phyloP scores from a whole-genome alignment of 2,113 vertebrate species.

The Pteropus alecto region DNA sequence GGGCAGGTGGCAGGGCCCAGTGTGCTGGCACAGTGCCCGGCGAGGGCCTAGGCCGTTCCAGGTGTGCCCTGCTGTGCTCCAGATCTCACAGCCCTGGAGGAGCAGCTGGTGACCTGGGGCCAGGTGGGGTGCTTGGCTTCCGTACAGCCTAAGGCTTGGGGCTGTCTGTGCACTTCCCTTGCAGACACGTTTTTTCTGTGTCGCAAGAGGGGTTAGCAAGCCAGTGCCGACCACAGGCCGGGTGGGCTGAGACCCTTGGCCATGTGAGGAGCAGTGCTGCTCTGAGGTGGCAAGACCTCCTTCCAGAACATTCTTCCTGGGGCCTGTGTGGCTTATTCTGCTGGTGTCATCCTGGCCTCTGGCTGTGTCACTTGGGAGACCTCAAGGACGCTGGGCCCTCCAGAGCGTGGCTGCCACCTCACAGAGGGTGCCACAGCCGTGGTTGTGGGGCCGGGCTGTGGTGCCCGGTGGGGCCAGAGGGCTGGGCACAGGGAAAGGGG shows the following conservation, averaged over 20 bases:
- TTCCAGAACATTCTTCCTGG: neutral
- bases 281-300: neutral
- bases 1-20: neutral
- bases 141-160: neutral
- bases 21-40: neutral
- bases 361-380: neutral
- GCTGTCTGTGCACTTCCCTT: neutral
- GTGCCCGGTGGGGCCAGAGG: neutral
- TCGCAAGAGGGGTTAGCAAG: neutral
- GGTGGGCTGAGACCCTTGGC: neutral
- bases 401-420: neutral
- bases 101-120: fast-evolving
- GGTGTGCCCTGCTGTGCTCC: neutral
- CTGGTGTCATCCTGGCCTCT: neutral
- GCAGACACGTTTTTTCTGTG: neutral
- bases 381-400: fast-evolving
- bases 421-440: fast-evolving
- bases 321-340: neutral
- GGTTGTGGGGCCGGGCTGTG: fast-evolving
- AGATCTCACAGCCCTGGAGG: fast-evolving
- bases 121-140: neutral
- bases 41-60: neutral
- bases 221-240: fast-evolving
- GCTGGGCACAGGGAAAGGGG: neutral
- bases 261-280: fast-evolving